Base-by-base conservation (phyloP, 2,113 vertebrate genomes). In the Ceratotherium simum region DNA sequence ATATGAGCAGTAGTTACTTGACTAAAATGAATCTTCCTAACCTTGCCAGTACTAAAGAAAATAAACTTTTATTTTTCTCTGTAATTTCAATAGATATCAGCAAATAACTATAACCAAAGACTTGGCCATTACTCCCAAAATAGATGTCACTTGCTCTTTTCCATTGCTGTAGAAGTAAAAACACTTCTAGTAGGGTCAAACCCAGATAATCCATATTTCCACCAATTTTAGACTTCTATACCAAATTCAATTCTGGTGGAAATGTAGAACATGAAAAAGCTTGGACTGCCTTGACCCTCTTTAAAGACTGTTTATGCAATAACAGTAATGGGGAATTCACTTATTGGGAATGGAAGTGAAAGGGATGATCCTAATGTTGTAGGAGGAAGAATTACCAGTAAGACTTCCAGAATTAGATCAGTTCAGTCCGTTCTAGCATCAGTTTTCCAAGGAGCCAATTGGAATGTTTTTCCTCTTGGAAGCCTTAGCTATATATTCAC, bases 101-200 rank as follows among this genome's bases (percentile, higher is more conserved):
- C 29, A 91, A 69, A 69, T 79, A 78, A 89, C 73, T 80, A 92
- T 60, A 89, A 91, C 51, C 76, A 94, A 96, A 96, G 65, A 46
- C 29, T 58, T 95, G 4, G 51, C 64, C 13, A 27, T 85, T 84
- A 58, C 27, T 92, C 79, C n/a, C 76, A 46, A 78, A 60, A 58
- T 72, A 54, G 64, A 91, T 76, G 23, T 42, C 12, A 75, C 11
- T 54, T 90, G 25, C 5, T 42, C 64, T 76, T 80, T 84, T 90
- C 54, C 42, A n/a, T 31, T 31, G 56, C 14, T 58, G 9, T 13
- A 21, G 29, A 3, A 48, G 1, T 51, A 21, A 39, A 72, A 96
- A 54, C 21, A 81, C 18, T 79, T 91, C 12, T 29, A 65, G 4
- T 23, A 54, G 36, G 51, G 23, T 12, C 39, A 14, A 87, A 70